phyloP scores from a whole-genome alignment of 2,797 vertebrate genomes.

The Helarctos malayanus region DNA sequence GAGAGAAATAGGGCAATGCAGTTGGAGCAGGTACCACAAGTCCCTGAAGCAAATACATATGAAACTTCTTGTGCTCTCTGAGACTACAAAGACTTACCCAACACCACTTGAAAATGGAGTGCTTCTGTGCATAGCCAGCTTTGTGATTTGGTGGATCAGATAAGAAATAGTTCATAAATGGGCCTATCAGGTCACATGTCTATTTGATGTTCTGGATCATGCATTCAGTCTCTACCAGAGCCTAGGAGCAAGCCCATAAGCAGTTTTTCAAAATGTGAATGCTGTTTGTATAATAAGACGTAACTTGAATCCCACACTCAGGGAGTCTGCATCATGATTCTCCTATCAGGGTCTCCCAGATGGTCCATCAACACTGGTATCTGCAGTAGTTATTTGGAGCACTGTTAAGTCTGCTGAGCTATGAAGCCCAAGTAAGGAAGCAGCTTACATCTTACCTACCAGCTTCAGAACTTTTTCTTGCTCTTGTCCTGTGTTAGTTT shows the following conservation, averaged over 20 bases:
- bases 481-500: not conserved
- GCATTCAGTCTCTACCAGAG: not conserved
- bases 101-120: not conserved
- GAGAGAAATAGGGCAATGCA: not conserved
- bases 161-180: not conserved
- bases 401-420: not conserved
- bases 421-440: not conserved
- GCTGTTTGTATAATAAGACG: not conserved
- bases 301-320: not conserved
- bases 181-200: not conserved
- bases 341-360: not conserved
- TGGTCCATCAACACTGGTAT: not conserved
- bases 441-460: not conserved
- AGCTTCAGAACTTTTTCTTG: not conserved
- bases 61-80: not conserved
- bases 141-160: not conserved
- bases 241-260: not conserved
- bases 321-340: not conserved
- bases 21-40: not conserved
- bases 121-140: not conserved
- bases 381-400: not conserved
- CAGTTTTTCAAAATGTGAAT: constrained; percentile 17
- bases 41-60: not conserved
- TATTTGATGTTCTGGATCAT: not conserved
- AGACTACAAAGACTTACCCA: not conserved